These are phyloP conservation scores for Drosophila acutilabella DNA, from an alignment of 2,888 invertebrate species.

Conservation along the genomic window DNA sequence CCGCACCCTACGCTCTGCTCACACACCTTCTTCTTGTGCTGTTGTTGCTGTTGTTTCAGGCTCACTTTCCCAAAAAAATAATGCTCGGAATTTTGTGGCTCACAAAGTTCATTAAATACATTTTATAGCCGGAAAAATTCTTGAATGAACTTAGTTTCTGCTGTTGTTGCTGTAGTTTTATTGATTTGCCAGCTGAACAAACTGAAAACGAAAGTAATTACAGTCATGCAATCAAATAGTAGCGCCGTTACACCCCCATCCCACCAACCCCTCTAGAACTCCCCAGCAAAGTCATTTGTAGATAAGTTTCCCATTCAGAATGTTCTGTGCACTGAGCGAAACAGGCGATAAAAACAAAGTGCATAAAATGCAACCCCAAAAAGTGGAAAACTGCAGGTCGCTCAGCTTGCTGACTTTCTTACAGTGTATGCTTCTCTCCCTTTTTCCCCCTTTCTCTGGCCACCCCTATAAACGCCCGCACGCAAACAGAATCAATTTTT, in stretches of 20 bases:
- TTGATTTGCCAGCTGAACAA: conserved; percentile 64
- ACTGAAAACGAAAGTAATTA: conserved; percentile 76
- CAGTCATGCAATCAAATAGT: conserved; percentile 55
- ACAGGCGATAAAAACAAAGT: conserved; percentile 39
- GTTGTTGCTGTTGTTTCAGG: conserved; percentile 1
- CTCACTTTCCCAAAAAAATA: conserved; percentile 51
- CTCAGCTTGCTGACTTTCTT: conserved; percentile 36
- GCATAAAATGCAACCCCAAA: conserved; percentile 46
- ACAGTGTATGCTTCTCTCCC: conserved; percentile 28
- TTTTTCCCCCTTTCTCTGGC: neutral
- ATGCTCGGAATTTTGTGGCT: conserved; percentile 32
- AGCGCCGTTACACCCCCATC: neutral
- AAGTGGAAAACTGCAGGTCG: conserved; percentile 27
- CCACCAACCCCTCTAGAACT: neutral
- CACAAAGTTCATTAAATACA: conserved; percentile 22
- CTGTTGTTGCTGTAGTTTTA: conserved; percentile 30
- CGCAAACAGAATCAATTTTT: conserved; percentile 73
- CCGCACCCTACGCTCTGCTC: conserved; percentile 1
- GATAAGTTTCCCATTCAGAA: conserved; percentile 41
- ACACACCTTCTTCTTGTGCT: neutral
- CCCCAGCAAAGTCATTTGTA: conserved; percentile 2
- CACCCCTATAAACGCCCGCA: conserved; percentile 40
- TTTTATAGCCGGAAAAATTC: conserved; percentile 32
- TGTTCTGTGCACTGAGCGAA: conserved; percentile 24
- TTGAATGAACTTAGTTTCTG: conserved; percentile 27